A percentile compares a stretch with the other conserved stretches of the same genome.
These are phyloP conservation scores for Okamejei kenojei DNA, from an alignment of 2,797 vertebrate genomes.

Conservation along the genomic window DNA sequence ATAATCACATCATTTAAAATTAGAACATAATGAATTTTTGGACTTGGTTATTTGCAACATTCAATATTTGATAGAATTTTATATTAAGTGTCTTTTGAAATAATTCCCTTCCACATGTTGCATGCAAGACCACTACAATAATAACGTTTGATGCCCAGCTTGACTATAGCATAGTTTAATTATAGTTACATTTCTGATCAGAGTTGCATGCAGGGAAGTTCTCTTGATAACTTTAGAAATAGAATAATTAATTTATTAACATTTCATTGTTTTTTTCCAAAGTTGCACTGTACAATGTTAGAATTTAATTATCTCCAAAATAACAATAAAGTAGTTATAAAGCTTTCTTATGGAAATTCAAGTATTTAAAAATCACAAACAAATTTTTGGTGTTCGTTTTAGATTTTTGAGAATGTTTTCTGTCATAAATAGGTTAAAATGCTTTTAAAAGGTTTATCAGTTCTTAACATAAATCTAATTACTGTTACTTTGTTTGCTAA, in stretches of 20 bases:
- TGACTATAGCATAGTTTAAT: not conserved
- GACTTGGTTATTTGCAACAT: not conserved
- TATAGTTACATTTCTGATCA: not conserved
- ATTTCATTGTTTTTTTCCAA: not conserved
- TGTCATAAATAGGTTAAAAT: no score
- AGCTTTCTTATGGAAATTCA: no score
- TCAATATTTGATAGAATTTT: not conserved
- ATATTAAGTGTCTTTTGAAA: not conserved
- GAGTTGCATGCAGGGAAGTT: not conserved
- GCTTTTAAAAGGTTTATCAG: no score
- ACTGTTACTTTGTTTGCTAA: no score
- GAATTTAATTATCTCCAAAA: not conserved
- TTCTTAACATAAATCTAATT: no score
- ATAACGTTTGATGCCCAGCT: not conserved
- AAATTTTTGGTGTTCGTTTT: no score
- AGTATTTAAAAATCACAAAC: no score
- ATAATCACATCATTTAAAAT: not conserved
- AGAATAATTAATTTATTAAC: not conserved
- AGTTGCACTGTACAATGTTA: not conserved
- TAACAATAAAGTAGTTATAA: not conserved
- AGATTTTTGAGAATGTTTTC: no score
- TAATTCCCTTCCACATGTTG: not conserved
- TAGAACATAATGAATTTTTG: not conserved
- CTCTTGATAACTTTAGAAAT: not conserved
- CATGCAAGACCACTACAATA: not conserved